phyloP scores from a whole-genome alignment of 2,888 invertebrate species.

The Latheticus oryzae region DNA sequence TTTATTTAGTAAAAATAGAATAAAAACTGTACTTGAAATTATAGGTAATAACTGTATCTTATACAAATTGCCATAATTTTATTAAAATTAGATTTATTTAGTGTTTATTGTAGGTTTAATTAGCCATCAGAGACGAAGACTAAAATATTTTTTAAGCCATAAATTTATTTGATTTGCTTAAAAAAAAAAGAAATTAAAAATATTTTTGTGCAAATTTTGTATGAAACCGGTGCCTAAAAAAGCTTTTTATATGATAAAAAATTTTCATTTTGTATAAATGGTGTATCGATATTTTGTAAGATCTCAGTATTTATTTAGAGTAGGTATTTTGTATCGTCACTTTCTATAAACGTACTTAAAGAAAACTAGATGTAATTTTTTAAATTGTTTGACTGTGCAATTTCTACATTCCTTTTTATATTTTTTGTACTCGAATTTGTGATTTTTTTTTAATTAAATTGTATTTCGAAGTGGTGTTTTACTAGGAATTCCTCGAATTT shows the following conservation, averaged over 20 bases:
- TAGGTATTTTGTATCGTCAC: constrained; percentile 47
- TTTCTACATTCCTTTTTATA: constrained; percentile 54
- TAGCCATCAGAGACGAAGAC: constrained; percentile 54
- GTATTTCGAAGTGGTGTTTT: constrained; percentile 6
- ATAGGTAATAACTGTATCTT: constrained; percentile 28
- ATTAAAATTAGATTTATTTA: constrained; percentile 42
- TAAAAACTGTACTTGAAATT: constrained; percentile 40
- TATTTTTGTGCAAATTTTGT: constrained; percentile 52
- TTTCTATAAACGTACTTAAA: constrained; percentile 47
- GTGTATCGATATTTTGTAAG: constrained; percentile 50
- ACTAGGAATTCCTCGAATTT: too few species aligned
- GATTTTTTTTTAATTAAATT: constrained; percentile 47
- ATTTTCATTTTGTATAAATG: constrained; percentile 47
- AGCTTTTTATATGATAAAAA: constrained; percentile 51
- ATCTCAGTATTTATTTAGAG: constrained; percentile 55
- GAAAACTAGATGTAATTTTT: constrained; percentile 49
- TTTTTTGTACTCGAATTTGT: constrained; percentile 51
- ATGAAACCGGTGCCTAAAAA: constrained; percentile 54
- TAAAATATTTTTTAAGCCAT: constrained; percentile 47
- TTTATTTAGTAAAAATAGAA: constrained; percentile 45
- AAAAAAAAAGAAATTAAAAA: constrained; percentile 45
- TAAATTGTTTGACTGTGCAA: constrained; percentile 50
- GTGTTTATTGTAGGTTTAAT: constrained; percentile 44
- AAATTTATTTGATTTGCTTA: constrained; percentile 39
- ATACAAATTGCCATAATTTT: constrained; percentile 42